These are phyloP conservation scores for Oreochromis spilurus DNA, from an alignment of 2,113 vertebrate species.

Conservation along the genomic window DNA sequence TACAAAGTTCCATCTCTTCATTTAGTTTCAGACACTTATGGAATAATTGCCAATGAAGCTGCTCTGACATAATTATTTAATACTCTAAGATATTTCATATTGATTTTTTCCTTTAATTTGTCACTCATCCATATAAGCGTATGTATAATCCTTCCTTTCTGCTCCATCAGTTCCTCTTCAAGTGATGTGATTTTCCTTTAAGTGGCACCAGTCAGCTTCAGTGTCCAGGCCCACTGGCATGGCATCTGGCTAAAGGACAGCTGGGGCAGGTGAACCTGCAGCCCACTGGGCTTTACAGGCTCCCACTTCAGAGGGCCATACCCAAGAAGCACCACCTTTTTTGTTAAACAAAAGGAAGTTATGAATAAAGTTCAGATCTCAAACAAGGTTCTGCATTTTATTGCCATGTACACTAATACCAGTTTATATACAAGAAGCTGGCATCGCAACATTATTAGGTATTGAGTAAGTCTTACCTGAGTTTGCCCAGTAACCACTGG, in stretches of 20 bases:
- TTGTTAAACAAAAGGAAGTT: not conserved
- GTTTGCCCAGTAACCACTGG: slow-evolving; percentile 72
- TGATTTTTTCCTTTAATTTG: not conserved
- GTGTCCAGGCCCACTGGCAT: slow-evolving; percentile 87
- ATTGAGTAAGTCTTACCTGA: slow-evolving; percentile 69
- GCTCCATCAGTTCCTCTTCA: not conserved
- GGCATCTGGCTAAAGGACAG: slow-evolving; percentile 76
- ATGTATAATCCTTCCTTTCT: not conserved
- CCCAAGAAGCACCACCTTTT: slow-evolving; percentile 83
- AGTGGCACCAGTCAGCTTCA: slow-evolving; percentile 72
- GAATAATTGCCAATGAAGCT: not conserved
- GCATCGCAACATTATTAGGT: not conserved
- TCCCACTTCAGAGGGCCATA: slow-evolving; percentile 77
- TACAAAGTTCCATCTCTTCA: not conserved
- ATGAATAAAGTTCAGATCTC: not conserved
- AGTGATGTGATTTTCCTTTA: slow-evolving; percentile 21
- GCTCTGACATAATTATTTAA: not conserved
- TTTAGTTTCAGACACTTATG: not conserved
- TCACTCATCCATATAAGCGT: not conserved
- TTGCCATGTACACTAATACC: not conserved
- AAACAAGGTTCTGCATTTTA: not conserved
- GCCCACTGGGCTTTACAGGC: slow-evolving; percentile 69
- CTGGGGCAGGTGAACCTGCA: slow-evolving; percentile 74
- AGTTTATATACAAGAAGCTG: not conserved
- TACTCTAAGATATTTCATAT: not conserved